A percentile compares a stretch with the other conserved stretches of the same genome.
Evolutionary conservation across 1,140 invertebrate genomes (phyloP).

Genomic region (Lepidurus packardi): DNA sequence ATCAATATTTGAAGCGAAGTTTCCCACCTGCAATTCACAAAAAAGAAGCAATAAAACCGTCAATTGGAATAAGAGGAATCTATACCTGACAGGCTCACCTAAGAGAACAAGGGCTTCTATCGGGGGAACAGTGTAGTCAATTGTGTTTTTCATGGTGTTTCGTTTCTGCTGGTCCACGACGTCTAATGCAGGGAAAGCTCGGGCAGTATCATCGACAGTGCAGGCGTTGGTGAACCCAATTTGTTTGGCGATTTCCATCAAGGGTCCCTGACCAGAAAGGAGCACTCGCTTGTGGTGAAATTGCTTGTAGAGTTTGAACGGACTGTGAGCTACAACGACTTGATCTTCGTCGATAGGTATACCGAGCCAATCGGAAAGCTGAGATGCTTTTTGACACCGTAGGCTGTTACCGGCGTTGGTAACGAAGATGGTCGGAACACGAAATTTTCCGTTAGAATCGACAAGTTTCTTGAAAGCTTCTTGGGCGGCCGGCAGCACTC

Average conservation of each 20-base stretch:
- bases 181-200: constrained; percentile 60
- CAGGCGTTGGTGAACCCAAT: constrained; percentile 60
- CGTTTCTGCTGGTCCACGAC: constrained; percentile 61
- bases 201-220: constrained; percentile 57
- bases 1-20: constrained; percentile 56
- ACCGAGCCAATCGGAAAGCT: constrained; percentile 58
- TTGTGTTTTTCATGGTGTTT: constrained; percentile 44
- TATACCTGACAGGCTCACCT: constrained; percentile 58
- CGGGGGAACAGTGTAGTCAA: constrained; percentile 44
- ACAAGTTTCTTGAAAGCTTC: constrained; percentile 53
- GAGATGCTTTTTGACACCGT: constrained; percentile 55
- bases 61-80: constrained; percentile 48
- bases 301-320: constrained; percentile 57
- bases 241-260: constrained; percentile 58
- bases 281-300: constrained; percentile 61
- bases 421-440: constrained; percentile 63
- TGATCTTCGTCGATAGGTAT: constrained; percentile 57
- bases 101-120: constrained; percentile 57
- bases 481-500: constrained; percentile 56
- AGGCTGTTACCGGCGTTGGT: constrained; percentile 62
- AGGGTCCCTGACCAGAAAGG: constrained; percentile 63
- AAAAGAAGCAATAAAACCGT: not conserved
- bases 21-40: constrained; percentile 39
- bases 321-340: constrained; percentile 66
- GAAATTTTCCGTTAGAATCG: constrained; percentile 53